Evolutionary conservation across 2,113 vertebrate species (phyloP).

Genomic region (Elgaria multicarinata): DNA sequence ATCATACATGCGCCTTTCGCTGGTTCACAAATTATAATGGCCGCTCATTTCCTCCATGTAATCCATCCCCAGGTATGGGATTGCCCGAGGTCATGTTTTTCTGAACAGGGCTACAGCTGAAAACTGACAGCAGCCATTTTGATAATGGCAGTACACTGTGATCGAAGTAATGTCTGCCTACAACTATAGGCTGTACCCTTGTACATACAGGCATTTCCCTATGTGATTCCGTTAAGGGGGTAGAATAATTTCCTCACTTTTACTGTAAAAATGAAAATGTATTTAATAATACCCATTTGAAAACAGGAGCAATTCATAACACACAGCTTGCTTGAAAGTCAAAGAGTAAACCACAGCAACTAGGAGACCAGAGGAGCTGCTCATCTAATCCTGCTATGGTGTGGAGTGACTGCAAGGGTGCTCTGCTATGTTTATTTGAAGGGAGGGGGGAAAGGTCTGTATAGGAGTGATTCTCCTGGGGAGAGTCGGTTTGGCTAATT

Average conservation of each 20-base stretch:
- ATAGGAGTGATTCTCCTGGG: too few species aligned
- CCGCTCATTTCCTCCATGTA: too few species aligned
- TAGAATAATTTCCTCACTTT: background rate
- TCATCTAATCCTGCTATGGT: too few species aligned
- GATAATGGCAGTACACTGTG: too few species aligned
- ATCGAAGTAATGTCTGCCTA: background rate
- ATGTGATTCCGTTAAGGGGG: background rate
- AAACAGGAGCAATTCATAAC: background rate
- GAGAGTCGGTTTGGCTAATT: too few species aligned
- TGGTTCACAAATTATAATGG: background rate
- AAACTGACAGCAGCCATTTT: background rate
- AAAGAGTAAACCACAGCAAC: too few species aligned
- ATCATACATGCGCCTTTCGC: background rate
- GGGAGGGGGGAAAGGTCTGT: too few species aligned
- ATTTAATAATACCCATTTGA: background rate
- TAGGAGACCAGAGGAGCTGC: too few species aligned
- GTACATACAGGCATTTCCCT: background rate
- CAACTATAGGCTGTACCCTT: background rate
- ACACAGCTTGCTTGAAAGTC: background rate
- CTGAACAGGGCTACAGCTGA: background rate
- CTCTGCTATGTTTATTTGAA: too few species aligned
- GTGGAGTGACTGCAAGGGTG: too few species aligned
- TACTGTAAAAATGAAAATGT: background rate
- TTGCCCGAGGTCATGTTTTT: too few species aligned
- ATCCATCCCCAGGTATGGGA: background rate